These are phyloP conservation scores for Sinonovacula constricta DNA, from an alignment of 1,140 invertebrate species.

Conservation along the genomic window DNA sequence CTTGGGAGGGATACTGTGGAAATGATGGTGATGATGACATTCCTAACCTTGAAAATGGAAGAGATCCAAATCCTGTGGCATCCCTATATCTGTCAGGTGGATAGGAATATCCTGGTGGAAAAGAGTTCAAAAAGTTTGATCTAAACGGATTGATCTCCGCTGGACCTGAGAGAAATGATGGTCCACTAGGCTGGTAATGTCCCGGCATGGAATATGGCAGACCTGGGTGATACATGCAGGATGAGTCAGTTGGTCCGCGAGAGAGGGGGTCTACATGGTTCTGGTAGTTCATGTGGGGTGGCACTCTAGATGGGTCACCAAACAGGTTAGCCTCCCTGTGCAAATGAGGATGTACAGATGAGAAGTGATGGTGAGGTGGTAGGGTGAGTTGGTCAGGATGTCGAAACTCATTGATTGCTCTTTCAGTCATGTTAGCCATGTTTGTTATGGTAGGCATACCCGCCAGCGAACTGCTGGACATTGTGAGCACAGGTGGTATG, in stretches of 20 bases:
- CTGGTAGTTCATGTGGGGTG: constrained; percentile 46
- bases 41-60: constrained; percentile 43
- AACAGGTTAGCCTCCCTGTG: constrained; percentile 35
- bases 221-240: constrained; percentile 54
- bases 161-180: constrained; percentile 56
- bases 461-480: constrained; percentile 24
- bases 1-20: constrained; percentile 51
- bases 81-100: constrained; percentile 52
- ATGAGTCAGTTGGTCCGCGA: constrained; percentile 53
- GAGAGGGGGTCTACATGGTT: constrained; percentile 47
- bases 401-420: constrained; percentile 45
- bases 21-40: constrained; percentile 53
- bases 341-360: constrained; percentile 49
- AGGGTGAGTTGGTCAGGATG: constrained; percentile 48
- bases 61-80: constrained; percentile 43
- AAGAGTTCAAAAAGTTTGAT: constrained; percentile 55
- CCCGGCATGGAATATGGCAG: constrained; percentile 44
- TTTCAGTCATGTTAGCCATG: constrained; percentile 37
- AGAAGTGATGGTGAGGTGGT: constrained; percentile 55
- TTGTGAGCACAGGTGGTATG: constrained; percentile 27
- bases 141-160: constrained; percentile 58
- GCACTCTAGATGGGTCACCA: constrained; percentile 43
- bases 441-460: constrained; percentile 23
- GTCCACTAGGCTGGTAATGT: constrained; percentile 56
- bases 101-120: constrained; percentile 57